Evolutionary conservation across 23 tunicate genomes (phyloP), one percentile per base, ranked within the genome.

Genomic region (Ascidia mentula): DNA sequence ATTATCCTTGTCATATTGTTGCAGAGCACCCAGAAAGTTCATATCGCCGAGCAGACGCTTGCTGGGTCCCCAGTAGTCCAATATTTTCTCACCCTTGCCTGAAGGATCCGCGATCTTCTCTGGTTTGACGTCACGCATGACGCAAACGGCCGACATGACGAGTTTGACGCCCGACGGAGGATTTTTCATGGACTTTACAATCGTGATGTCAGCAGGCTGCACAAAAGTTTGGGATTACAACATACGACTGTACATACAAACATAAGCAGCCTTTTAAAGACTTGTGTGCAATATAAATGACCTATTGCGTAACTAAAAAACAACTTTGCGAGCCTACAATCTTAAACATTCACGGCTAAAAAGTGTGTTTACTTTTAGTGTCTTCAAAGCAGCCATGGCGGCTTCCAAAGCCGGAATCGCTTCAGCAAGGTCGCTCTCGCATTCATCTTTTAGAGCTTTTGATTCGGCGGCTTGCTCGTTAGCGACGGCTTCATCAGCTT

Each of bases 31-130:
- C 72, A 95, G 87, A 80, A 95, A 95, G 73, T 86, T 87, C 92
- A 95, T 89, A 69, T 95, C 99, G 7, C 96, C 96, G 30, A 95
- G 92, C 60, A 95, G 40, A 75, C 87, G 87, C 40, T 95, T 95
- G 72, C 92, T 86, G 40, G 99, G 99, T 24, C 99, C 99, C 99
- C 99, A 95, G 38, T 95, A 95, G 80, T 95, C 99, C n/a, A 86
- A 80, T 12, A 95, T 83, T 83, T 95, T 95, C 39, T 88, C 91
- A 0, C 92, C 89, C 30, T 89, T 86, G 31, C 99, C 99, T 0
- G 95, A 86, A 34, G 99, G 99, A 73, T 95, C 99, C 60, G 87
- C 77, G 31, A 95, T 83, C 60, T 88, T 95, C 70, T 95, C 99
- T 0, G 99, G 99, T 79, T 95, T 95, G 38, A 90, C 79, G 59